A percentile compares a stretch with the other conserved stretches of the same genome.
Evolutionary conservation across 2,797 vertebrate genomes (phyloP).

Genomic region (Epinephelus coioides): DNA sequence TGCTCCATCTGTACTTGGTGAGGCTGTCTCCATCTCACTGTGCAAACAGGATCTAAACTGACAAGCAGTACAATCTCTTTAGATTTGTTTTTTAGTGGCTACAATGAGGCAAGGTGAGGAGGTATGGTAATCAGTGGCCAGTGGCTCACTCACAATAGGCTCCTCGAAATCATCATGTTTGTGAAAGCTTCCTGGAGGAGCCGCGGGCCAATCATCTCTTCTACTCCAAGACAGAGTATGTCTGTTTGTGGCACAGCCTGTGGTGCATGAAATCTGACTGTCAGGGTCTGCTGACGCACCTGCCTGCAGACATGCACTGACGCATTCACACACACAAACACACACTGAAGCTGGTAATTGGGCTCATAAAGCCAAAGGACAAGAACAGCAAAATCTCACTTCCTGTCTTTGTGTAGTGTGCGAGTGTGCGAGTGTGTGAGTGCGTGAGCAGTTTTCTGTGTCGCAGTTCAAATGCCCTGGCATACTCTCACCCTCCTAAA

Average conservation of each 20-base stretch:
- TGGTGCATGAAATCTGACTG: constrained; percentile 82
- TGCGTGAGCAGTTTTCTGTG: constrained; percentile 45
- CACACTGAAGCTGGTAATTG: constrained; percentile 65
- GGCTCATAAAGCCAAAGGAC: constrained; percentile 68
- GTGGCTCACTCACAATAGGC: constrained; percentile 55
- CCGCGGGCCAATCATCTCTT: constrained; percentile 59
- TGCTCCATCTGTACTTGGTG: neutral
- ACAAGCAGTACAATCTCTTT: constrained; percentile 1
- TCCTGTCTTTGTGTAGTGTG: constrained; percentile 42
- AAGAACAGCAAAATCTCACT: constrained; percentile 50
- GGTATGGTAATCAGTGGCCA: constrained; percentile 40
- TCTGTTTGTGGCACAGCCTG: constrained; percentile 58
- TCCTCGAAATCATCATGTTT: constrained; percentile 50
- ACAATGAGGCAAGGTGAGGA: constrained; percentile 26
- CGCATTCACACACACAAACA: constrained; percentile 34
- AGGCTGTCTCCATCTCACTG: neutral
- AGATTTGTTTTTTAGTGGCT: constrained; percentile 34
- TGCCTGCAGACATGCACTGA: constrained; percentile 57
- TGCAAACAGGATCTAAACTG: constrained; percentile 13
- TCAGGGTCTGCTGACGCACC: constrained; percentile 75
- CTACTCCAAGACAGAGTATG: constrained; percentile 47
- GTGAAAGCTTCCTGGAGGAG: constrained; percentile 53
- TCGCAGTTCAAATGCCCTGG: constrained; percentile 65
- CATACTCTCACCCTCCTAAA: constrained; percentile 62
- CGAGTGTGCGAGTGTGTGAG: constrained; percentile 22